A percentile compares a stretch with the other conserved stretches of the same genome.
phyloP scores from a whole-genome alignment of 2,113 vertebrate genomes.

The Motacilla tschutschensis region DNA sequence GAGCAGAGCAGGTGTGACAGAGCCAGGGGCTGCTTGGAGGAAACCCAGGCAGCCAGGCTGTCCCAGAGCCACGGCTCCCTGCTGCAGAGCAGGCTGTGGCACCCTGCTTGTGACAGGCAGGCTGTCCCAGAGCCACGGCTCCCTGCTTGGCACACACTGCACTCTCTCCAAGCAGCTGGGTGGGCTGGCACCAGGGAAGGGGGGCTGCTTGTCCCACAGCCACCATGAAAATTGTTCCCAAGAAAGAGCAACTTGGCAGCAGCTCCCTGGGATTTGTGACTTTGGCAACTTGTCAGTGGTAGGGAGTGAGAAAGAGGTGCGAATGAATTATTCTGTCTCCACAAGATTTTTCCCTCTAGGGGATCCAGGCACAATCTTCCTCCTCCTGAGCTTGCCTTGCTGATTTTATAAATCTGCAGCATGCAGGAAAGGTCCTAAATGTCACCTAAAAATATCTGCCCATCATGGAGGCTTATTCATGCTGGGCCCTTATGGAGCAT shows the following conservation, averaged over 20 bases:
- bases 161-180: not conserved
- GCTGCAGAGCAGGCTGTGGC: not conserved
- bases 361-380: not conserved
- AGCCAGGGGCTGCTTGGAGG: not conserved
- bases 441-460: not conserved
- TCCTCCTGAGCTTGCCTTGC: not conserved
- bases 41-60: not conserved
- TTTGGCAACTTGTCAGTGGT: not conserved
- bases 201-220: not conserved
- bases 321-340: not conserved
- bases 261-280: not conserved
- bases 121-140: not conserved
- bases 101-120: not conserved
- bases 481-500: not conserved
- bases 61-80: not conserved
- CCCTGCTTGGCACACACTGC: not conserved
- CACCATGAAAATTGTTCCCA: not conserved
- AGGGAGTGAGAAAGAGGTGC: not conserved
- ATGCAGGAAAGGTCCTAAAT: not conserved
- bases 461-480: not conserved
- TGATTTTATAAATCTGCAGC: not conserved
- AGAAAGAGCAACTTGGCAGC: constrained; percentile 8
- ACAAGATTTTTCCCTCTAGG: not conserved
- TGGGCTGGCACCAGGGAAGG: not conserved
- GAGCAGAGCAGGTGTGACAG: not conserved